Conservation (phyloP, 2,888 invertebrate genomes). For the Nymphalis urticae region DNA sequence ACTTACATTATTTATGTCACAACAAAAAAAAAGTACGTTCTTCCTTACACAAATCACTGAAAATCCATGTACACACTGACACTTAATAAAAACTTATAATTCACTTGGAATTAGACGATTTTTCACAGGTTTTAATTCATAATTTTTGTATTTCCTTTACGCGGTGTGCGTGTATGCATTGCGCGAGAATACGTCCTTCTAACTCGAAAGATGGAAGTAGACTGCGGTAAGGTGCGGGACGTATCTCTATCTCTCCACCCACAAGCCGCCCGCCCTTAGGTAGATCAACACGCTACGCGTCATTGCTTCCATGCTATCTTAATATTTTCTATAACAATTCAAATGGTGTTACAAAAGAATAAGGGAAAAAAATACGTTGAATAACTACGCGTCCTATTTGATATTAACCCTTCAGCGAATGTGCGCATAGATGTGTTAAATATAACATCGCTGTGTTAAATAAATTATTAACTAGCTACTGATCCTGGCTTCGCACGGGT, state of each 20-base stretch:
- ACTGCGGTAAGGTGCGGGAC: slow-evolving; percentile 59
- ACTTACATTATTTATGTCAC: slow-evolving; percentile 43
- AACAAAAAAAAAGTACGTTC: slow-evolving; percentile 30
- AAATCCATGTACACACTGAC: slow-evolving; percentile 33
- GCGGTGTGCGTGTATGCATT: slow-evolving; percentile 31
- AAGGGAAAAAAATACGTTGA: slow-evolving; percentile 13
- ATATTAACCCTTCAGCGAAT: background rate
- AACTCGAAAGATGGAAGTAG: slow-evolving; percentile 44
- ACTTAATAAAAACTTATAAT: slow-evolving; percentile 22
- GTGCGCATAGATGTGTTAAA: too few relatives aligned
- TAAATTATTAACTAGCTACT: too few relatives aligned
- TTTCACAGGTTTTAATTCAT: slow-evolving; percentile 45
- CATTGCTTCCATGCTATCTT: slow-evolving; percentile 36
- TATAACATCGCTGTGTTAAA: too few relatives aligned
- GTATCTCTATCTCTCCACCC: slow-evolving; percentile 43
- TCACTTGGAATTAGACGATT: slow-evolving; percentile 15
- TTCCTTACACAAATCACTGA: slow-evolving; percentile 38
- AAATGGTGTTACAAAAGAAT: slow-evolving; percentile 24
- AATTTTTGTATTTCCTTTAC: slow-evolving; percentile 38
- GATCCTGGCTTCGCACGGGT: too few relatives aligned
- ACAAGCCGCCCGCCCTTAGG: slow-evolving; percentile 56
- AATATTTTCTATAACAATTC: slow-evolving; percentile 32
- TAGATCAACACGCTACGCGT: slow-evolving; percentile 37
- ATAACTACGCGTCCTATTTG: background rate
- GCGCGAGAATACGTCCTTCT: slow-evolving; percentile 38